These are phyloP conservation scores for Magallana angulata DNA, from an alignment of 1,140 invertebrate genomes.

Conservation along the genomic window DNA sequence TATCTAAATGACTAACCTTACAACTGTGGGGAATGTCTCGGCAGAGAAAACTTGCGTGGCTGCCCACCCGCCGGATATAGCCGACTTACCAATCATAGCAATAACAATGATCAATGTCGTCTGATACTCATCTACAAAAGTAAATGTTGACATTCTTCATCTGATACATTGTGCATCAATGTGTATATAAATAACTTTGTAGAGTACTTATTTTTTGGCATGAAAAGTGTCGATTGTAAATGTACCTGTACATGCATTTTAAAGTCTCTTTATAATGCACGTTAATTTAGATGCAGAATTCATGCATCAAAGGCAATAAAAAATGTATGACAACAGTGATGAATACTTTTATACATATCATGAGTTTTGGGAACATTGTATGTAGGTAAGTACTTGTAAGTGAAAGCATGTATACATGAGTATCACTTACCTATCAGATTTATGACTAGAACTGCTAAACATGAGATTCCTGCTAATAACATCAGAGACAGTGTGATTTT, in stretches of 20 bases:
- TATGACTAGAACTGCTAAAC: slow-evolving; percentile 70
- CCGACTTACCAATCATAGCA: slow-evolving; percentile 72
- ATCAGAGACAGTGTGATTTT: slow-evolving; percentile 69
- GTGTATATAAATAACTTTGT: too few relatives aligned
- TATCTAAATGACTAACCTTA: slow-evolving; percentile 62
- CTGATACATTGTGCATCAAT: too few relatives aligned
- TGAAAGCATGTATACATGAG: neutral
- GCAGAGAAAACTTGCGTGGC: slow-evolving; percentile 73
- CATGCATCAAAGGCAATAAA: too few relatives aligned
- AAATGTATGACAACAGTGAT: too few relatives aligned
- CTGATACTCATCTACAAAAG: slow-evolving; percentile 6
- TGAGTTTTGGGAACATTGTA: too few relatives aligned
- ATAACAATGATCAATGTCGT: slow-evolving; percentile 57
- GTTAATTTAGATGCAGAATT: too few relatives aligned
- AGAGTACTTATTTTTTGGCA: too few relatives aligned
- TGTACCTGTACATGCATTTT: too few relatives aligned
- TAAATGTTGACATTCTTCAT: neutral
- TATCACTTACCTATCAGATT: slow-evolving; percentile 63
- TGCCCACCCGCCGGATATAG: slow-evolving; percentile 74
- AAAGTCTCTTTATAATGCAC: too few relatives aligned
- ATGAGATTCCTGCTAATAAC: slow-evolving; percentile 70
- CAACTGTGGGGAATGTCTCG: slow-evolving; percentile 74
- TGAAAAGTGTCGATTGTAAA: too few relatives aligned
- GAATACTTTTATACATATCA: too few relatives aligned
- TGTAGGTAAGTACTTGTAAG: too few relatives aligned